Base-by-base conservation (phyloP, 2,113 vertebrate genomes). In the Sarotherodon lohbergeri region DNA sequence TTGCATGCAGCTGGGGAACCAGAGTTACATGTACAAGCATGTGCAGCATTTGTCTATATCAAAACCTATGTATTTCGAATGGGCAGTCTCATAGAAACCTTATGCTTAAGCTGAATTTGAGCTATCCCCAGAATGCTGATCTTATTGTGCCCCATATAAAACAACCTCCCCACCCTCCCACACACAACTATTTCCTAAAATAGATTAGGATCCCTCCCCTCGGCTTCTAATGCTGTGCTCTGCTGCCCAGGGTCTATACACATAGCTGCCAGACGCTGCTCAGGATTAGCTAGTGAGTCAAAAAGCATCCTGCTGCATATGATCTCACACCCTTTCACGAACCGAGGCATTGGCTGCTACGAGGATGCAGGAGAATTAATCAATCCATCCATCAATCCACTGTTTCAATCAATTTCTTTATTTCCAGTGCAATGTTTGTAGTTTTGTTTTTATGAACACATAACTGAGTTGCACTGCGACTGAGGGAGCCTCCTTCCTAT, bases 221-320 rank as follows among this genome's bases (percentile, higher is more conserved):
- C 63, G 17, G 80, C 87, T 86, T 84, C 56, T 71, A 59, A 59
- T 71, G 52, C 36, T 50, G 76, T 36, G 85, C 86, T 87, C 84
- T 39, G 85, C 59, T 91, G 79, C 78, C 81, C 86, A 88, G 84
- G 88, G 48, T 91, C 88, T 86, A 66, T 71, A 82, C 79, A 79
- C 86, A 80, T 55, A 78, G 59, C 82, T 80, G 76, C 76, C 79
- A 88, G 89, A 89, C 34, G 17, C 84, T 56, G 63, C 59, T 63
- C 48, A 82, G 76, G 83, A 85, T 91, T 87, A 89, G 71, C 73
- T 86, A 80, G 83, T 78, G 76, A 82, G 85, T 87, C 29, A 88
- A 91, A 71, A 79, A 61, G 10, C 71, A 81, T 89, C 88, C 19
- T 84, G 52, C 84, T 84, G 87, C 22, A 29, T 80, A 84, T 27